Evolutionary conservation across 2,113 vertebrate genomes (phyloP).

Genomic region (Leiothrix lutea): DNA sequence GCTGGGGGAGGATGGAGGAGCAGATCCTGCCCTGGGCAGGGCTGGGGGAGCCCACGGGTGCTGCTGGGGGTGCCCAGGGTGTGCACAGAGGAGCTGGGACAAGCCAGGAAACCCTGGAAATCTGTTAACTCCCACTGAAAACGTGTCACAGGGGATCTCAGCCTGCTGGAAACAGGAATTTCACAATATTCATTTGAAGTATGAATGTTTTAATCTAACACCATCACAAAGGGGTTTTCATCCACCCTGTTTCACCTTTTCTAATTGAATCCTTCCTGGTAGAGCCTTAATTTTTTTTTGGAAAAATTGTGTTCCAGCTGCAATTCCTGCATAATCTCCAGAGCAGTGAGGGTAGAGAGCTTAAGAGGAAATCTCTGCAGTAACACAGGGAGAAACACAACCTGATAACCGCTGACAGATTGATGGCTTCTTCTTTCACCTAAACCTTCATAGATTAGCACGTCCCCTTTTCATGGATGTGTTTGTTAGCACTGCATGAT

Average conservation of each 20-base stretch:
- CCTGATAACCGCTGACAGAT: slow-evolving; percentile 31
- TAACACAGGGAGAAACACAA: neutral
- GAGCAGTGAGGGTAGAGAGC: neutral
- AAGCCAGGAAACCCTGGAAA: neutral
- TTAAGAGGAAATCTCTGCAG: neutral
- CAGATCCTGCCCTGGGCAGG: neutral
- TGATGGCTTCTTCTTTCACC: slow-evolving; percentile 51
- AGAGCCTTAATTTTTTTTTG: neutral
- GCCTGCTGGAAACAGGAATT: neutral
- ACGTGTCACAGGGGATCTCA: accelerated
- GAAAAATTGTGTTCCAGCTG: neutral
- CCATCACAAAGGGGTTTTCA: neutral
- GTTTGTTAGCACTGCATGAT: slow-evolving; percentile 67
- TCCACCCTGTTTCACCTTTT: neutral
- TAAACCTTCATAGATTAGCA: slow-evolving; percentile 67
- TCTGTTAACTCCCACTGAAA: neutral
- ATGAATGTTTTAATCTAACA: neutral
- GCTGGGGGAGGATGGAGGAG: neutral
- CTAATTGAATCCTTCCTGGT: neutral
- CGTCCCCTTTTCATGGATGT: slow-evolving; percentile 24
- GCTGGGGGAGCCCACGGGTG: neutral
- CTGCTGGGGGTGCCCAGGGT: accelerated
- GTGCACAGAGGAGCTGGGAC: neutral
- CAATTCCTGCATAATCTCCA: neutral
- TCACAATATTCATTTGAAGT: neutral